Base-by-base conservation (phyloP, 2,888 invertebrate species). In the Eilema depressum region DNA sequence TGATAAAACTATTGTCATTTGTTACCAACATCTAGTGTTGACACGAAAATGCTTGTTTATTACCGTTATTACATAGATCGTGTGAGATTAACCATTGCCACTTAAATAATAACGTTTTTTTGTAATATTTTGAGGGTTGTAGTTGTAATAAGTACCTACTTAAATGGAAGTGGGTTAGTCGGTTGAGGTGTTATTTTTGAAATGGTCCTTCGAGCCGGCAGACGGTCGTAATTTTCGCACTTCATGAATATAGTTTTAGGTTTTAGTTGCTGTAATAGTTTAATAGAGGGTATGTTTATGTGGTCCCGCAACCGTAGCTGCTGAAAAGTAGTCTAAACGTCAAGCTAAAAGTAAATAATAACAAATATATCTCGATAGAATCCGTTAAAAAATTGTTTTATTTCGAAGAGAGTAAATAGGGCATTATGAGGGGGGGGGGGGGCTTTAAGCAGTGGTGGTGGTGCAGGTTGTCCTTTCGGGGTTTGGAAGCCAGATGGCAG, bases 31-130 rank as follows among this genome's bases (percentile, higher is more conserved):
- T 83, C 80, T 65, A 69, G 79, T 87, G 93, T 93, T 93, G 94
- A 93, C 93, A 91, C 83, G 92, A 87, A 91, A 92, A 90, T 85
- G 70, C 78, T 85, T 88, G 90, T 89, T 91, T 92, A 94, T 93
- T 90, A 84, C 88, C 57, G 88, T 87, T 84, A 92, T 93, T 92
- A 91, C 75, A 53, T 23, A 75, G 92, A 93, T 92, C 83, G 92
- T 90, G 93, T 88, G 71, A 75, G 91, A 92, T 92, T 62, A 89
- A 69, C 66, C 69, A 70, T 70, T 72, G 77, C 71, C 79, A 79
- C 77, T 83, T 78, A 81, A 80, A 80, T 83, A 78, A 80, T 81
- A 69, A 47, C 33, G 23, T 20, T 73, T 73, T 33, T 37, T 78
- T 69, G 60, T 63, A 63, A 68, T 73, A 68, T 68, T 67, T 47